phyloP scores from a whole-genome alignment of 2,113 vertebrate genomes.

The Mus musculus region DNA sequence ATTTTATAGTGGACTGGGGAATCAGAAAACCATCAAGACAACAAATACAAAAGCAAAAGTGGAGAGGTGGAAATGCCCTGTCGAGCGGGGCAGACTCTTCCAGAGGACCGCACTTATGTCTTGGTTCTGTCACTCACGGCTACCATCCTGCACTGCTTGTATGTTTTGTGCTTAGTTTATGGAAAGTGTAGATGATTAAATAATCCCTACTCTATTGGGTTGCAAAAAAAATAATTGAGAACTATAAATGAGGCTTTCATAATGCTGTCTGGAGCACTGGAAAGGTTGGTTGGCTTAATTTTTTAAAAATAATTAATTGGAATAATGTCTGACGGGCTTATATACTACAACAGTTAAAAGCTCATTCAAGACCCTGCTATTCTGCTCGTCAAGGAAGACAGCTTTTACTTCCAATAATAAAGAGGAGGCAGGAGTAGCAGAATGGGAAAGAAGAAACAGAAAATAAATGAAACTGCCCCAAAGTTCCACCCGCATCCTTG shows the following conservation, averaged over 20 bases:
- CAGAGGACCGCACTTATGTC: background rate
- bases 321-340: background rate
- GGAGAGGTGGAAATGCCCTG: too few relatives aligned
- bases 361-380: background rate
- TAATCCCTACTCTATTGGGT: background rate
- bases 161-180: background rate
- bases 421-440: too few relatives aligned
- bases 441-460: background rate
- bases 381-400: background rate
- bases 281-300: constrained; percentile 12
- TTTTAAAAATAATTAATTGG: background rate
- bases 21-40: constrained; percentile 4
- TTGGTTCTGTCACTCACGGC: background rate
- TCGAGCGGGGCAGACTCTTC: background rate
- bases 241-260: constrained; percentile 14
- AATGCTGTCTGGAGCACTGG: background rate
- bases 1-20: constrained; percentile 11
- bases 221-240: constrained; percentile 11
- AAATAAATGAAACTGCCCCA: background rate
- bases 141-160: background rate
- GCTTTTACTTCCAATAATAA: background rate
- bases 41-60: background rate
- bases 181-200: background rate
- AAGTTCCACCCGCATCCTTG: background rate
- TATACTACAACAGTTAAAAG: background rate